Conservation (phyloP, 2,113 vertebrate species). For the Gymnorhina tibicen region DNA sequence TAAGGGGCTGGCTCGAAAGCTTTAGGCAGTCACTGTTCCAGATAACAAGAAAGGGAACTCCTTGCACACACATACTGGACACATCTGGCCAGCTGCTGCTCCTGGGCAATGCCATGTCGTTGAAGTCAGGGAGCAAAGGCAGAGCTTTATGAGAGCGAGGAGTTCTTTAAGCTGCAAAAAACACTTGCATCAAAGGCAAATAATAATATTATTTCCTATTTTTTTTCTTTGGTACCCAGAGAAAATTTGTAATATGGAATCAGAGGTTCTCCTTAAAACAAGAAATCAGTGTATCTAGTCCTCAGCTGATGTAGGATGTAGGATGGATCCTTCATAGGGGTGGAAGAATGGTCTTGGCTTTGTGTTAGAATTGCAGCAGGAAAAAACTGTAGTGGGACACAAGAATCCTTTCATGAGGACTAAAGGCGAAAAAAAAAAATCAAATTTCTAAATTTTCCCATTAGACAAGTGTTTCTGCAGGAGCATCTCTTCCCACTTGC, state of each 20-base stretch:
- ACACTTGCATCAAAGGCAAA: neutral
- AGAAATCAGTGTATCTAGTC: neutral
- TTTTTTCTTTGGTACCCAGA: neutral
- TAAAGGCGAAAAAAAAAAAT: neutral
- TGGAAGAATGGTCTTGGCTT: neutral
- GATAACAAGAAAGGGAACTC: neutral
- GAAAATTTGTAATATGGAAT: neutral
- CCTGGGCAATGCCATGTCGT: neutral
- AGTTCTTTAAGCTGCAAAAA: neutral
- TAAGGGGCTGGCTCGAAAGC: neutral
- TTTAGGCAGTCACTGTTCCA: neutral
- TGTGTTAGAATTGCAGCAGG: neutral
- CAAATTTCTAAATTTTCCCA: neutral
- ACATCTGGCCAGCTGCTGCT: slow-evolving; percentile 12
- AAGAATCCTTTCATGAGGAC: neutral
- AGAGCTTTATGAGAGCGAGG: neutral
- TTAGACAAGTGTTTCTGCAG: neutral
- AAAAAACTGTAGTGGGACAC: neutral
- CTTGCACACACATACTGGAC: neutral
- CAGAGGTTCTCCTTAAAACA: neutral
- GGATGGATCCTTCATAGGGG: neutral
- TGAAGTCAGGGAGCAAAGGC: neutral
- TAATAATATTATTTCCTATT: neutral
- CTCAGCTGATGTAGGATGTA: neutral
- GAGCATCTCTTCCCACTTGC: neutral